Conservation (phyloP, 1,140 invertebrate genomes). For the Drosophila rhopaloa region DNA sequence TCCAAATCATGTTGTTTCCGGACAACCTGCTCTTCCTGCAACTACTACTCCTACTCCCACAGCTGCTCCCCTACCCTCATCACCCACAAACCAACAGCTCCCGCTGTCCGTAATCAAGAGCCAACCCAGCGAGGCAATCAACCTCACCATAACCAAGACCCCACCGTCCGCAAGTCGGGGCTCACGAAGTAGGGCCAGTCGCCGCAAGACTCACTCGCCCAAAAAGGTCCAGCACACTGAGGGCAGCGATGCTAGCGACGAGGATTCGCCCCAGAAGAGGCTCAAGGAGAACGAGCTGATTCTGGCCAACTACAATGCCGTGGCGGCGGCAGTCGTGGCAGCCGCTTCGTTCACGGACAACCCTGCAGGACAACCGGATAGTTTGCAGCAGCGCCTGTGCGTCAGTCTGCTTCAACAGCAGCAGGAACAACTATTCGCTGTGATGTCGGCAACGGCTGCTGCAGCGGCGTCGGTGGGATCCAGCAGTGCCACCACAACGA, state of each 20-base stretch:
- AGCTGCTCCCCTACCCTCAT: constrained; percentile 1
- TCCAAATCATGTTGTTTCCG: not conserved
- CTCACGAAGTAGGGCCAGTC: constrained; percentile 53
- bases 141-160: constrained; percentile 53
- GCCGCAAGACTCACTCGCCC: constrained; percentile 66
- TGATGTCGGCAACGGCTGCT: constrained; percentile 32
- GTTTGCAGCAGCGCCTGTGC: constrained; percentile 47
- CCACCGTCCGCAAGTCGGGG: constrained; percentile 16
- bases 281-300: constrained; percentile 69
- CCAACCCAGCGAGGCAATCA: constrained; percentile 63
- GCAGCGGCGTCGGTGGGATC: constrained; percentile 20
- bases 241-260: constrained; percentile 37
- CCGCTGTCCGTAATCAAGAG: constrained; percentile 39
- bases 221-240: constrained; percentile 64
- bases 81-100: not conserved
- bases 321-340: constrained; percentile 61
- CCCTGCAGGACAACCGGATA: constrained; percentile 14
- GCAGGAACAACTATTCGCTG: constrained; percentile 51
- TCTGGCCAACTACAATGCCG: constrained; percentile 69
- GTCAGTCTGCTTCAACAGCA: constrained; percentile 51
- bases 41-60: not conserved
- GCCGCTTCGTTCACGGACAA: constrained; percentile 29
- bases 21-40: not conserved
- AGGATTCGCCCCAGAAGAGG: constrained; percentile 47
- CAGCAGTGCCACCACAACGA: constrained; percentile 14